A percentile compares a stretch with the other conserved stretches of the same genome.
These are phyloP conservation scores for Turritopsis dohrnii DNA, from an alignment of 30 jellyfish, hydroid and myxozoan species.

Conservation along the genomic window DNA sequence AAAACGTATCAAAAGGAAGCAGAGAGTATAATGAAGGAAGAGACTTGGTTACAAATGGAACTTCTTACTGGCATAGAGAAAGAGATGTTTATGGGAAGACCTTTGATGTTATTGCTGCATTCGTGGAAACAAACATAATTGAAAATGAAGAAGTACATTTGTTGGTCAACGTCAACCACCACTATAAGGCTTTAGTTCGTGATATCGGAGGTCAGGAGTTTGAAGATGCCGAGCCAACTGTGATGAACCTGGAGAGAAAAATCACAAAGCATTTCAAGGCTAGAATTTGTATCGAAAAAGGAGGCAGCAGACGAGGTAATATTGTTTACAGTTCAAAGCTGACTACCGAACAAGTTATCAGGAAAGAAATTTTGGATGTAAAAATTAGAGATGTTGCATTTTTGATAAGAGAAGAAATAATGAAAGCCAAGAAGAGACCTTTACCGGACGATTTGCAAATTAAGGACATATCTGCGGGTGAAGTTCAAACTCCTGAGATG, in stretches of 20 bases:
- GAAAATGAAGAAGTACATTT: neutral
- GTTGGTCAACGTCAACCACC: neutral
- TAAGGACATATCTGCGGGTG: neutral
- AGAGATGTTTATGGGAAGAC: slow-evolving; percentile 3
- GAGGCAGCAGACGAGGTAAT: too few relatives aligned
- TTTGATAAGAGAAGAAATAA: neutral
- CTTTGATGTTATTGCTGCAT: neutral
- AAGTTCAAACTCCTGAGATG: neutral
- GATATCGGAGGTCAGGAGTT: neutral
- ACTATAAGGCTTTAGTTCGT: neutral
- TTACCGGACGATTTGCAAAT: neutral
- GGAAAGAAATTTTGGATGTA: neutral
- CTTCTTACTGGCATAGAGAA: neutral
- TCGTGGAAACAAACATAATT: neutral
- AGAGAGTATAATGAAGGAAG: neutral
- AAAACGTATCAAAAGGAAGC: neutral
- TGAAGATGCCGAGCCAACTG: neutral
- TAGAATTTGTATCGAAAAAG: neutral
- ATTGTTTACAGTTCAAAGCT: neutral
- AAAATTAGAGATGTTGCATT: neutral
- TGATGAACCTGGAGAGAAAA: neutral
- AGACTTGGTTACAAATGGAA: neutral
- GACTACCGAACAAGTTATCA: neutral
- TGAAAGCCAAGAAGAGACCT: neutral
- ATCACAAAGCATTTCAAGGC: neutral